Base-by-base conservation (phyloP, 2,113 vertebrate genomes). In the Rhadina sibilatrix region DNA sequence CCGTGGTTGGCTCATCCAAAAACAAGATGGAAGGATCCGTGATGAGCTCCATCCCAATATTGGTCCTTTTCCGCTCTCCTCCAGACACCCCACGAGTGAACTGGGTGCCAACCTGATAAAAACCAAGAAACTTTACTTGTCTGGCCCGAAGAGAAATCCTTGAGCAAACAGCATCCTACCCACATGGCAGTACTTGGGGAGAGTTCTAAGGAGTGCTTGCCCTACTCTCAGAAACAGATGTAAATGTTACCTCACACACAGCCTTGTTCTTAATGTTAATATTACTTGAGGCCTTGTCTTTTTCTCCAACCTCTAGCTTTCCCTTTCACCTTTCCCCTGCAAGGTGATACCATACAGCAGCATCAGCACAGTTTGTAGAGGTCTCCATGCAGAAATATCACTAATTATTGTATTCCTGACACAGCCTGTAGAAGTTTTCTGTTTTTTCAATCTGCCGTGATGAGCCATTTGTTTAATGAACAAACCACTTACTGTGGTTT, bases 1-100 rank as follows among this genome's bases (percentile, higher is more conserved):
- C 99, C 0, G 99, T 99, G 24, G 99, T 99, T 31, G 99, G 99
- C 82, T 99, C 99, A 79, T 99, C 99, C 97, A 99, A 96, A 94
- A 99, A 99, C 42, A 99, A 97, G 76, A 99, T 97, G 3, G 98
- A 94, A 13, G 99, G 99, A 85, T 99, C 98, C 0, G 97, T 99
- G 84, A 99, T 99, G 46, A 99, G 97, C 96, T 99, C 99, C 99
- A 99, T 99, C 10, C 99, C 99, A 22, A 99, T 99, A 93, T 90
- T 99, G 20, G 99, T 99, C 96, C 99, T 98, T 97, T 99, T 99
- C 50, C 98, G 97, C 94, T 99, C 99, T 68, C 99, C 99, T 93
- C 99, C 99, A 0, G 99, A 99, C 76, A 99, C 98, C 5, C 99
- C 99, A 1, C 99, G 98, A 37, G 81, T 98, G 93, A 99, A 97